Evolutionary conservation across 2,888 invertebrate genomes (phyloP).

Genomic region (Pollenia angustigena): DNA sequence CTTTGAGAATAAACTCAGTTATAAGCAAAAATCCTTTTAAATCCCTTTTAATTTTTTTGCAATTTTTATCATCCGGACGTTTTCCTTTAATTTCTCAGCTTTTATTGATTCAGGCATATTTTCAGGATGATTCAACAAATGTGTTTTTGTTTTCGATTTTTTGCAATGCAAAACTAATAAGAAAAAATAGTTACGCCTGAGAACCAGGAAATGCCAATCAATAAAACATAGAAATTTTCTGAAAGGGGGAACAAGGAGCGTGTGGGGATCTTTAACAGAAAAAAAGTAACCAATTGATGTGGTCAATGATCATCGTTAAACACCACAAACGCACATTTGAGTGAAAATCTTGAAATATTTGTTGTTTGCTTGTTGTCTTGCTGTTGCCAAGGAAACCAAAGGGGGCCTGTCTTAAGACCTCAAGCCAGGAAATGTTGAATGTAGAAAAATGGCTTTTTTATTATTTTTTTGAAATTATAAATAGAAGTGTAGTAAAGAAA

Average conservation of each 20-base stretch:
- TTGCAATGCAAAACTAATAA: conserved; percentile 36
- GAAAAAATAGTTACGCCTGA: conserved; percentile 45
- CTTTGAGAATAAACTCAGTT: neutral
- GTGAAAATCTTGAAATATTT: neutral
- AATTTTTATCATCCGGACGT: neutral
- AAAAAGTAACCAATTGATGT: conserved; percentile 34
- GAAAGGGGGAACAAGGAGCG: neutral
- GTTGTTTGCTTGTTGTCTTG: neutral
- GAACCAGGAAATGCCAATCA: conserved; percentile 75
- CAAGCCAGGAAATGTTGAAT: conserved; percentile 50
- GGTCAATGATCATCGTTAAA: conserved; percentile 31
- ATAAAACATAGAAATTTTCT: conserved; percentile 57
- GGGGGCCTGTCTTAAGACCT: conserved; percentile 18
- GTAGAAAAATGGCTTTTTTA: neutral
- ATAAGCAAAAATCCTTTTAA: conserved; percentile 37
- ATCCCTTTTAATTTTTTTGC: conserved; percentile 23
- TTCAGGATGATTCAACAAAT: conserved; percentile 67
- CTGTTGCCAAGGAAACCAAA: conserved; percentile 26
- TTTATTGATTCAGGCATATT: conserved; percentile 55
- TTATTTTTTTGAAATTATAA: neutral
- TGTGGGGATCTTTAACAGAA: neutral
- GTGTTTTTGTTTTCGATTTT: neutral
- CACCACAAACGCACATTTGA: conserved; percentile 35
- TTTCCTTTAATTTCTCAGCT: neutral
- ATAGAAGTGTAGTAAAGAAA: neutral